Evolutionary conservation across 2,888 invertebrate species (phyloP), one percentile per base, ranked within the genome.

Genomic region (Apodemia duryi): DNA sequence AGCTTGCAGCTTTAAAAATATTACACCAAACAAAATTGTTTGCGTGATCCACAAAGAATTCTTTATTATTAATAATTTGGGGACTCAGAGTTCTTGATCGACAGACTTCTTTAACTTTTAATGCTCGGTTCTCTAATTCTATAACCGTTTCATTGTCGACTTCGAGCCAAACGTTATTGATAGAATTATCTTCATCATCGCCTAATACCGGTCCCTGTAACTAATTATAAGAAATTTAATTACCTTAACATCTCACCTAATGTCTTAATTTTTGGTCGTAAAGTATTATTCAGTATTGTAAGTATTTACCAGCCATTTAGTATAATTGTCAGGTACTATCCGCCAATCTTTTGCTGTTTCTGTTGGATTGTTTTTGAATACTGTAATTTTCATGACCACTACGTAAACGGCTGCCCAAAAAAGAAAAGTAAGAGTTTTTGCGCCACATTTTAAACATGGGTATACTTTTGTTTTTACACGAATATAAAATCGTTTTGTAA

Each of bases 1-100:
- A 95, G 74, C 96, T 96, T 35, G 95, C 95, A 49, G 95, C 95
- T 88, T 95, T 95, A 78, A 95, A 95, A 71, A 95, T 93, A 78
- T 95, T 95, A 78, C 95, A 95, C 95, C 95, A 95, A 61, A 95
- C 94, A 61, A 95, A 85, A 75, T 93, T 94, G 73, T 95, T 94
- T 65, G 75, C 78, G 89, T 94, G 78, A 88, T 94, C 95, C 68
- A 95, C 94, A 77, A 95, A 95, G 81, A 95, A 95, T 81, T 95
- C 95, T 92, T 95, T 95, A 71, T 94, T 94, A 79, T 95, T 95
- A 70, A 95, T 94, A 73, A 85, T 75, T 78, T 92, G 78, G 11
- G 74, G 73, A 10, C 74, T 64, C 3, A 89, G 74, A 41, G 75
- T 74, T 65, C 87, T 79, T 64, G 81, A 82, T n/a, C 82, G 84